These are phyloP conservation scores for Halesus radiatus DNA, from an alignment of 1,140 invertebrate genomes.

Conservation along the genomic window DNA sequence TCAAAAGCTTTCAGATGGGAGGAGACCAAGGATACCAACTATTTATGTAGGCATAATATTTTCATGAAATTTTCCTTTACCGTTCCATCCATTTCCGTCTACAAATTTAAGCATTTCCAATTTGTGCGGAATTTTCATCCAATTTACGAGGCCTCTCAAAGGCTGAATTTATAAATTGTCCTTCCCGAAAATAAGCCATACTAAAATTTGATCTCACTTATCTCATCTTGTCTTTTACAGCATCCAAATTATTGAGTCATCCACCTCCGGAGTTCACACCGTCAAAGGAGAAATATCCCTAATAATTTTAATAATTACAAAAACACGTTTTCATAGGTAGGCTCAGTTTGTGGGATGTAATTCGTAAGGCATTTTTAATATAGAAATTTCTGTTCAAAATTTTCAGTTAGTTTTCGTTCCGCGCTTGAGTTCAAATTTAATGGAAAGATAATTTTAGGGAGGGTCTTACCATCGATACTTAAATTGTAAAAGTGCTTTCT, in stretches of 20 bases:
- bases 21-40: not conserved
- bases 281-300: too few species aligned
- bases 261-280: too few species aligned
- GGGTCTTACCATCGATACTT: conserved; percentile 4
- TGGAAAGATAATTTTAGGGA: not conserved
- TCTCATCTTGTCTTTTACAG: too few species aligned
- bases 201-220: too few species aligned
- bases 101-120: conserved; percentile 34
- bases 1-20: conserved; percentile 24
- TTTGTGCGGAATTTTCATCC: conserved; percentile 7
- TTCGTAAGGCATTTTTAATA: too few species aligned
- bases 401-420: not conserved
- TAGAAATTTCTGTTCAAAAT: too few species aligned
- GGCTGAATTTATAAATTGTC: not conserved
- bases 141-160: conserved; percentile 8
- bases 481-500: not conserved
- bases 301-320: too few species aligned
- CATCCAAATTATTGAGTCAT: too few species aligned
- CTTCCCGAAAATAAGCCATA: not conserved
- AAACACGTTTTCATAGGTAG: too few species aligned
- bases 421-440: not conserved
- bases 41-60: conserved; percentile 28
- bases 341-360: too few species aligned
- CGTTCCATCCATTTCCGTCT: not conserved
- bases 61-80: conserved; percentile 24